A percentile compares a stretch with the other conserved stretches of the same genome.
Evolutionary conservation across 1,140 invertebrate genomes (phyloP).

Genomic region (Lepidurus apus): DNA sequence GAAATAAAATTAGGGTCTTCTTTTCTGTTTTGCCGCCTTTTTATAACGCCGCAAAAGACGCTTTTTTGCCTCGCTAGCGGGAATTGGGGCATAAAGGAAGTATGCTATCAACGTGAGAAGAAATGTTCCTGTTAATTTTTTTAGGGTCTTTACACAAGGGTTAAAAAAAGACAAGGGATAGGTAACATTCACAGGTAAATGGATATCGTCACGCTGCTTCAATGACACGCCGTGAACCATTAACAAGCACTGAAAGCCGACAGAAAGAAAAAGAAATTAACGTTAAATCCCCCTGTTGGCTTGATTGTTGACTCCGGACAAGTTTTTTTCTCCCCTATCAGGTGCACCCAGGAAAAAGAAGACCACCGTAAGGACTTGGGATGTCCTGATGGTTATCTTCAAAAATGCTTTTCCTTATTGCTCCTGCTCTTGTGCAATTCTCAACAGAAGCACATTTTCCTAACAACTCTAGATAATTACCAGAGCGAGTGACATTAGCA

Average conservation of each 20-base stretch:
- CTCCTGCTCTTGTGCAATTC: too few species aligned
- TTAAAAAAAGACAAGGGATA: background rate
- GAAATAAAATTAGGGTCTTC: slow-evolving; percentile 22
- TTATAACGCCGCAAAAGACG: background rate
- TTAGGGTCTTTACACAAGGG: background rate
- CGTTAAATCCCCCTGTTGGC: background rate
- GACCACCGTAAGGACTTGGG: background rate
- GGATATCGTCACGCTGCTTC: background rate
- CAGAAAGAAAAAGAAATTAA: background rate
- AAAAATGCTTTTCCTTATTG: too few species aligned
- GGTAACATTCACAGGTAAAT: background rate
- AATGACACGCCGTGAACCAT: slow-evolving; percentile 4
- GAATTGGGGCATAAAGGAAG: background rate
- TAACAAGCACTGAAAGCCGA: background rate
- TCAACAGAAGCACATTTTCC: too few species aligned
- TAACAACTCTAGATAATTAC: too few species aligned
- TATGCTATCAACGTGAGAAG: slow-evolving; percentile 6
- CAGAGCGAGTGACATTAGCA: too few species aligned
- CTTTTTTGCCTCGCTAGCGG: background rate
- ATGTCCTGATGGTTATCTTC: background rate
- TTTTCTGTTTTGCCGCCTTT: slow-evolving; percentile 2
- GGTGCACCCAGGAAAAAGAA: background rate
- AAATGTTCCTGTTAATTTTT: background rate
- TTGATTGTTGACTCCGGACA: background rate
- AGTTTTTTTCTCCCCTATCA: background rate